Percentiles rank a stretch among this genome's conserved stretches.
These are phyloP conservation scores for Microvelia longipes DNA, from an alignment of 1,140 invertebrate species.

Conservation along the genomic window DNA sequence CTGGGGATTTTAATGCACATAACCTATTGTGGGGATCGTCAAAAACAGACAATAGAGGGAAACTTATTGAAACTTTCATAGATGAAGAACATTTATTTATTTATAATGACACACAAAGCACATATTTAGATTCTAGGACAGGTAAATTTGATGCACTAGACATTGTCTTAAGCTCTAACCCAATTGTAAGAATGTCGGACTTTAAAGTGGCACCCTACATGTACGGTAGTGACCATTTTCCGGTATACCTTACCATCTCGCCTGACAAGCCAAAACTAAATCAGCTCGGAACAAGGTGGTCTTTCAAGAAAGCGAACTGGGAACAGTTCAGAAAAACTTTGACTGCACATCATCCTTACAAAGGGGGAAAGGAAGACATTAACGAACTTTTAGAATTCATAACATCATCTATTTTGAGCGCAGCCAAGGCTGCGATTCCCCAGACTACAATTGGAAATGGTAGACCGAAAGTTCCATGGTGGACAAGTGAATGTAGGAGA, in stretches of 20 bases:
- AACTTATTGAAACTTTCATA: no score
- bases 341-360: neutral
- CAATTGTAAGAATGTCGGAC: no score
- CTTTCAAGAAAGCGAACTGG: neutral
- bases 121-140: no score
- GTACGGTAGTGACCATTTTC: neutral
- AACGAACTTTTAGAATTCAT: neutral
- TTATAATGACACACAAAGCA: no score
- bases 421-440: neutral
- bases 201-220: neutral
- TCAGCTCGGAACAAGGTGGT: neutral
- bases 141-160: no score
- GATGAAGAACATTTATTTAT: no score
- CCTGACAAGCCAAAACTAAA: neutral
- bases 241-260: neutral
- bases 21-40: no score
- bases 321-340: neutral
- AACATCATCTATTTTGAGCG: neutral
- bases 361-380: neutral
- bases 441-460: neutral
- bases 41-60: no score
- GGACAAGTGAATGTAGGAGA: neutral
- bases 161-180: no score
- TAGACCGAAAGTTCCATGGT: neutral
- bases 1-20: no score